phyloP scores from a whole-genome alignment of 2,888 invertebrate species.

The Morpho deidamia region DNA sequence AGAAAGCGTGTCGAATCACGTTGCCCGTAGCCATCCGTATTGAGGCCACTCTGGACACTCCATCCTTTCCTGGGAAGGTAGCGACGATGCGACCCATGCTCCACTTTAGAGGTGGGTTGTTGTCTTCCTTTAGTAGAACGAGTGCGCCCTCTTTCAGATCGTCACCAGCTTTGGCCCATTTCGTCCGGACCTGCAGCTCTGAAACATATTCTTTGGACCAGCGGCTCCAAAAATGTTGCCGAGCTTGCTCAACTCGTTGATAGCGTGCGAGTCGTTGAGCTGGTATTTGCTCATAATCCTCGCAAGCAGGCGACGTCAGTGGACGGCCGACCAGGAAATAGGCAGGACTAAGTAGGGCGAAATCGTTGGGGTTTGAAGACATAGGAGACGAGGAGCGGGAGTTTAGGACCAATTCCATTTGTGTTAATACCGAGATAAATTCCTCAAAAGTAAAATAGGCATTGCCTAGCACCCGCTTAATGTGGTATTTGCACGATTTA shows the following conservation, averaged over 20 bases:
- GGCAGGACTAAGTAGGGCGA: not conserved
- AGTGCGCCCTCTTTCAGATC: not conserved
- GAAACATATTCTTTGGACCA: constrained; percentile 23
- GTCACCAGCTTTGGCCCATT: constrained; percentile 8
- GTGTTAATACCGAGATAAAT: constrained; percentile 14
- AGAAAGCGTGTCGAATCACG: constrained; percentile 4
- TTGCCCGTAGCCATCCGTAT: constrained; percentile 12
- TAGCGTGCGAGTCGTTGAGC: constrained; percentile 2
- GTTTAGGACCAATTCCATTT: constrained; percentile 1
- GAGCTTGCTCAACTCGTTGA: constrained; percentile 13
- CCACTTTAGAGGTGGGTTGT: not conserved
- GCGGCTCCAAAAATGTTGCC: constrained; percentile 21
- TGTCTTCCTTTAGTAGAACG: not conserved
- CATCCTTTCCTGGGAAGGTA: constrained; percentile 15
- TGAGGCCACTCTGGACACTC: constrained; percentile 19
- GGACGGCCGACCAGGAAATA: not conserved
- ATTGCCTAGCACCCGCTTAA: constrained; percentile 13
- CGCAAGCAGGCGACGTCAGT: not conserved
- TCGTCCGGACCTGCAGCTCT: constrained; percentile 17
- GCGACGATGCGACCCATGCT: constrained; percentile 15
- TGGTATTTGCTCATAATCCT: not conserved
- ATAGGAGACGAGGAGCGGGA: not conserved
- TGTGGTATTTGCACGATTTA: constrained; percentile 14
- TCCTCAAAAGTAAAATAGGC: constrained; percentile 24
- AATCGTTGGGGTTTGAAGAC: constrained; percentile 1